phyloP scores from a whole-genome alignment of 2,113 vertebrate species.

The Caranx ignobilis region DNA sequence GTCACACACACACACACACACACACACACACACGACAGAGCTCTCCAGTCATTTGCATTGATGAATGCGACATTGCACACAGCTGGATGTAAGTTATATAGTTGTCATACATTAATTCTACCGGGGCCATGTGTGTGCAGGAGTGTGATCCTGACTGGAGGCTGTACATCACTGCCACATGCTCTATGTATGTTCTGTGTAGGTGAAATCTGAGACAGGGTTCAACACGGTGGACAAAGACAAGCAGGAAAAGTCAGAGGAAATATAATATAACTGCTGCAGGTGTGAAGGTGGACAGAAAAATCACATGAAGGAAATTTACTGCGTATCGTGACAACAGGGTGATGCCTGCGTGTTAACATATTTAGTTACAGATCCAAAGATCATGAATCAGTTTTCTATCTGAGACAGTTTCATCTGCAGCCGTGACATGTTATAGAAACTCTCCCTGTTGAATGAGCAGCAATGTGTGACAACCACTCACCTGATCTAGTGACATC shows the following conservation, averaged over 20 bases:
- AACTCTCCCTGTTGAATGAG: background rate
- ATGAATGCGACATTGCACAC: slow-evolving; percentile 20
- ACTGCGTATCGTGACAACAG: no score
- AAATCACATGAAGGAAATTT: no score
- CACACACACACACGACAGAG: slow-evolving; percentile 6
- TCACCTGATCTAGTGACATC: slow-evolving; percentile 29
- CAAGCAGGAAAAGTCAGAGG: background rate
- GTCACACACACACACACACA: slow-evolving; percentile 6
- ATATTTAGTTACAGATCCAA: background rate
- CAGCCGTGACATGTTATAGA: background rate
- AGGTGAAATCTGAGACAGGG: background rate
- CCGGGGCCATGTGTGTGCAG: background rate
- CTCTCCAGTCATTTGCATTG: slow-evolving; percentile 15
- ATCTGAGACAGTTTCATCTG: no score
- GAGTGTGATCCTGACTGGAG: background rate
- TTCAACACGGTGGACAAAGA: background rate
- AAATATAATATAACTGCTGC: background rate
- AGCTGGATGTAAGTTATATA: background rate
- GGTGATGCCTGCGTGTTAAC: background rate
- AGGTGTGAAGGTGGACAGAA: background rate
- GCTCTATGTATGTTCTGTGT: background rate
- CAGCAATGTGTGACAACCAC: background rate
- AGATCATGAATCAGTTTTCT: no score
- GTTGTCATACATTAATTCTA: slow-evolving; percentile 16
- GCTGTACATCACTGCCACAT: background rate